Evolutionary conservation across 2,888 invertebrate species (phyloP), one percentile per base, ranked within the genome.

Genomic region (Microctonus aethiopoides): DNA sequence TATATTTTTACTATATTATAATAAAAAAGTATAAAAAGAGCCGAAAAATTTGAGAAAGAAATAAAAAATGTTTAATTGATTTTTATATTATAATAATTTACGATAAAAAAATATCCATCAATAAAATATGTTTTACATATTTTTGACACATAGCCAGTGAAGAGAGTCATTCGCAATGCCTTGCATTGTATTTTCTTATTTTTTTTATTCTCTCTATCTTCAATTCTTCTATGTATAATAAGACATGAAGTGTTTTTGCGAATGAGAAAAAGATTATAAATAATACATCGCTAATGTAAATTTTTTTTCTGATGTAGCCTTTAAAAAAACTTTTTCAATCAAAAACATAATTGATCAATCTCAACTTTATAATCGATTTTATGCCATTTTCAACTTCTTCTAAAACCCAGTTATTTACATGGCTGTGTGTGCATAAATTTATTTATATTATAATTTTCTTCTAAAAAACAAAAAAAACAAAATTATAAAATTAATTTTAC

Each of bases 1-100:
- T 81, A 81, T 81, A 82, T 81, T 81, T 83, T 80, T 80, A 81
- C 75, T 81, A 75, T 70, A 63, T 65, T 78, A 77, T 74, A 46
- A 46, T 46, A 46, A 16, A 78, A 77, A 75, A 72, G n/a, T 64
- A 64, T 54, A 62, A 71, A 67, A 73, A 66, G 60, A 46, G 65
- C n/a, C n/a, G n/a, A n/a, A n/a, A n/a, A n/a, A n/a, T n/a, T n/a
- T n/a, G n/a, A n/a, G n/a, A n/a, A n/a, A 57, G 67, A 62, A 61
- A 29, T 66, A 66, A 52, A 61, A 65, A 46, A 39, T 59, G 34
- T 29, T 34, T 34, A 11, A 29, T 59, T n/a, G n/a, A n/a, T n/a
- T n/a, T n/a, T n/a, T n/a, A n/a, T n/a, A n/a, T n/a, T n/a, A n/a
- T n/a, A n/a, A n/a, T n/a, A 5, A 20, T 34, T 59, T 11, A 20